phyloP scores from a whole-genome alignment of 2,888 invertebrate species.

The Poecilobothrus nobilitatus region DNA sequence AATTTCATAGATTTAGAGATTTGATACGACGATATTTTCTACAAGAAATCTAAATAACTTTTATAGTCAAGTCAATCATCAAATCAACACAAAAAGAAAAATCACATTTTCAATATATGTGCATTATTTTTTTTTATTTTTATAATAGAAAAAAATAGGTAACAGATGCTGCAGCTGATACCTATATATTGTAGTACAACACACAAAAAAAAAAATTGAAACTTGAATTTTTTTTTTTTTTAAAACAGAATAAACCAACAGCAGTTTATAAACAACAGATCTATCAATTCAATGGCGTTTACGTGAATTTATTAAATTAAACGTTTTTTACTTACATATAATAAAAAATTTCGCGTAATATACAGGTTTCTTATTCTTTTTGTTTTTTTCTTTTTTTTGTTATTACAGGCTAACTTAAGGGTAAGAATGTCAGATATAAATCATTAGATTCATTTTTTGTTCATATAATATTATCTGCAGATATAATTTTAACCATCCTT shows the following conservation, averaged over 20 bases:
- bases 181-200: not conserved
- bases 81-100: not conserved
- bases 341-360: not conserved
- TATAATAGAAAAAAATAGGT: not conserved
- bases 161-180: not conserved
- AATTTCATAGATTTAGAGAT: not conserved
- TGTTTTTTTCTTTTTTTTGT: too few species aligned
- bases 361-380: not conserved
- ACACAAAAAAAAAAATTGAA: not conserved
- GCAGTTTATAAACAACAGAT: not conserved
- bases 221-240: not conserved
- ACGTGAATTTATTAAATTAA: not conserved
- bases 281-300: not conserved
- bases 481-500: too few species aligned
- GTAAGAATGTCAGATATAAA: too few species aligned
- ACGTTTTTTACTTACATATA: too few species aligned
- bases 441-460: too few species aligned
- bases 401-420: too few species aligned
- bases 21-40: not conserved
- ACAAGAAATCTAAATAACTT: not conserved
- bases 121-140: too few species aligned
- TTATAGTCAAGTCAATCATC: not conserved
- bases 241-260: not conserved
- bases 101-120: too few species aligned
- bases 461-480: too few species aligned